Conservation (phyloP, 1,140 invertebrate species). For the Linepithema humile region DNA sequence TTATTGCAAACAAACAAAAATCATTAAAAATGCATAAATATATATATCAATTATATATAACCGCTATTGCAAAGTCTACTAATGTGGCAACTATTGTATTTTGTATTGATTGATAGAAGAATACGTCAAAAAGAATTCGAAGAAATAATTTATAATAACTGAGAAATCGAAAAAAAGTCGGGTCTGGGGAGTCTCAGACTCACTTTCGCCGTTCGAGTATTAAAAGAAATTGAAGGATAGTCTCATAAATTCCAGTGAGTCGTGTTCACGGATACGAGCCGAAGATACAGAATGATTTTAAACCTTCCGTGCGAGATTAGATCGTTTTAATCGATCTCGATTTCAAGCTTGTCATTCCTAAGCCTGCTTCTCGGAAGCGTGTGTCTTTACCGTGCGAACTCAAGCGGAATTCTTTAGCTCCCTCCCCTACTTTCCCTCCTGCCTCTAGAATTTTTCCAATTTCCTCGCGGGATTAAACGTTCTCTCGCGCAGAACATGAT, state of each 20-base stretch:
- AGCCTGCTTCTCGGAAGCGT: conserved; percentile 32
- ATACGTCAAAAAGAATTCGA: no score
- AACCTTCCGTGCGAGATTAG: neutral
- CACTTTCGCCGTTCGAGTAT: no score
- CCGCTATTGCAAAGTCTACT: no score
- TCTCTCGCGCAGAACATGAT: conserved; percentile 36
- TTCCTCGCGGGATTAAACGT: conserved; percentile 59
- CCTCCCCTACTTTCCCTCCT: neutral
- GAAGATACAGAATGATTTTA: conserved; percentile 11
- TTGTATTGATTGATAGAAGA: no score
- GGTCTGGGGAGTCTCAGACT: no score
- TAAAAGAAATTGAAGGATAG: conserved; percentile 45
- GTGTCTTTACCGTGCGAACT: conserved; percentile 41
- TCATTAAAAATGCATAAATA: neutral
- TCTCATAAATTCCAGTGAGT: conserved; percentile 29
- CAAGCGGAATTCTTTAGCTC: neutral
- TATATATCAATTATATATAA: no score
- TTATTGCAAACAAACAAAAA: neutral
- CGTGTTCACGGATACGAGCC: neutral
- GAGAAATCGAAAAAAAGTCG: no score
- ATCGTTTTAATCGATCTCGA: conserved; percentile 42
- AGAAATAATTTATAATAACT: no score
- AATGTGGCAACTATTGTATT: no score
- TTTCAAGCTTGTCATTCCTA: conserved; percentile 41
- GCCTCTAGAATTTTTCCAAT: conserved; percentile 62